Base-by-base conservation (phyloP, 2,113 vertebrate genomes). In the Lophius piscatorius region DNA sequence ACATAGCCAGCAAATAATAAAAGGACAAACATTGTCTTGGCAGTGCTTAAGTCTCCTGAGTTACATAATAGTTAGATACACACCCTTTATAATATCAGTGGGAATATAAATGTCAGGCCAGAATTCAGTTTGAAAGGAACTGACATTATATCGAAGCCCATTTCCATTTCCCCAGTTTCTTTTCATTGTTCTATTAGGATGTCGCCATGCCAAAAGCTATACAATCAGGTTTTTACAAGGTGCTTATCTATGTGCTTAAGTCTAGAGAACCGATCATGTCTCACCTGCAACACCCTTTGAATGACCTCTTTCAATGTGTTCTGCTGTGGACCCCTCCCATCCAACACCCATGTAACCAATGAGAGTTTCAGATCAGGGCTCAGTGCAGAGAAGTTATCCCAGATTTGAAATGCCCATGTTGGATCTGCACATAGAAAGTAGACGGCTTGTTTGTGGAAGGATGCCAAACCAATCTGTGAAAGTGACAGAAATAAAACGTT, bases 381-480 rank as follows among this genome's bases (percentile, higher is more conserved):
- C 0, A 63, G 47, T 31, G 47, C 78, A 44, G 31, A 55, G 23
- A 97, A 89, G 26, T 77, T 76, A 0, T 62, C 76, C 89, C 90
- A 93, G 28, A 91, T 56, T 3, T 80, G 22, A 3, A 33, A 8
- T 0, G 86, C 84, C 63, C 0, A 36, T 55, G 79, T 12, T 0
- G 45, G 5, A 18, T 89, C 83, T 0, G 9, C 55, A 75, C 93
- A 93, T 9, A 91, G n/a, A 38, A 94, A 94, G 13, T 18, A 26
- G 22, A 89, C 74, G 23, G 89, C 89, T 31, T 40, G 85, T 69
- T 92, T 90, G 47, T 89, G 88, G 52, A 94, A 93, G 22, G 88
- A 7, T 0, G 91, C 79, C 14, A 73, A 81, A 12, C 94, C 95
- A 20, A 96, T 73, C 94, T 97, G 83, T 52, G 18, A n/a, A 61